Evolutionary conservation across 1,140 invertebrate genomes (phyloP).

Genomic region (Brachionus angularis): DNA sequence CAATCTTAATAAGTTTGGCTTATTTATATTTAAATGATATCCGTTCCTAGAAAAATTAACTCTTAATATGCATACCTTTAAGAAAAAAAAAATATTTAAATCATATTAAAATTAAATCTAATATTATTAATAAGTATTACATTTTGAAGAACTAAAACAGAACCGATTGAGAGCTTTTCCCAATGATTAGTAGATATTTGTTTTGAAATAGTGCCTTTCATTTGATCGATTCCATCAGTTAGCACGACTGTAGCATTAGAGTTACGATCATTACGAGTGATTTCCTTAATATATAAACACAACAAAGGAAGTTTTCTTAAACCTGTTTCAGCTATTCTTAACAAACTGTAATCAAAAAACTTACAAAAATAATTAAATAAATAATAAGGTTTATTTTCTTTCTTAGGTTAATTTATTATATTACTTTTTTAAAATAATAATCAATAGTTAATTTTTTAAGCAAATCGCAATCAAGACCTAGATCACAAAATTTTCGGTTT

Average conservation of each 20-base stretch:
- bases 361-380: neutral
- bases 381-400: neutral
- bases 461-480: conserved; percentile 1
- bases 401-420: neutral
- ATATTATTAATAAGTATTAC: no score
- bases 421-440: conserved; percentile 43
- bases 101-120: neutral
- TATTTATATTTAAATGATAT: conserved; percentile 40
- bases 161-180: conserved; percentile 3
- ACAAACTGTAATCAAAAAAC: conserved; percentile 39
- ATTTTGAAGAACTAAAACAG: conserved; percentile 30
- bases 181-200: conserved; percentile 12
- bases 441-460: conserved; percentile 28
- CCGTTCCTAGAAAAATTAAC: conserved; percentile 24
- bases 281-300: conserved; percentile 40
- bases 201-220: conserved; percentile 40
- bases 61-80: conserved; percentile 28
- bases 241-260: conserved; percentile 23
- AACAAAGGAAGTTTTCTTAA: conserved; percentile 19
- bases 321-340: neutral
- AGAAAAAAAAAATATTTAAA: neutral
- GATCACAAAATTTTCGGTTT: neutral
- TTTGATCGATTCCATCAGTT: conserved; percentile 7
- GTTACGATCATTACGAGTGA: conserved; percentile 28
- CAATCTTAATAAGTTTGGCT: conserved; percentile 18